Evolutionary conservation across 53 echinoderm and acorn worm species (phyloP), one percentile per base, ranked within the genome.

Genomic region (Hippasteria phrygiana): DNA sequence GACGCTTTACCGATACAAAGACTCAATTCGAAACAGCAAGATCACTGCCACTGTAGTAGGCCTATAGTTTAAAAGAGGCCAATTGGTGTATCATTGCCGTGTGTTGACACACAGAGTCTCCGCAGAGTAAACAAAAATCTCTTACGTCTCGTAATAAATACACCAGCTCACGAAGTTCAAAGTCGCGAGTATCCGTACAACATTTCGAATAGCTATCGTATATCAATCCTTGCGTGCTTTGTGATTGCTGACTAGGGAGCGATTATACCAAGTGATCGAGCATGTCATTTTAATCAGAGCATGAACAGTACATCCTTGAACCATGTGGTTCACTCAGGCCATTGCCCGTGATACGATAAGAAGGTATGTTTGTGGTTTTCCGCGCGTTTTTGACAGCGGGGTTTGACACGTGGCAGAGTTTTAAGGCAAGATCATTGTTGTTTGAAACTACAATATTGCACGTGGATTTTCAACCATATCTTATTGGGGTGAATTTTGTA

Each of bases 361-460:
- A 35, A 10, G 7, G 34, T 33, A 67, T 17, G 69, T 67, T 31
- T 67, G 69, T 35, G 69, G 69, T 67, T 67, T 67, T 67, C 37
- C 36, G 64, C 69, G 37, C 33, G 2, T 35, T 67, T 67, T 67
- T 33, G 33, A 67, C 14, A 12, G 37, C 13, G 37, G 11, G 37
- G 69, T 29, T 67, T 4, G 69, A 67, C 69, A 67, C 69, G 69
- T 67, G 69, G 8, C n/a, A n/a, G n/a, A n/a, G n/a, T n/a, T n/a
- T n/a, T n/a, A n/a, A n/a, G n/a, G n/a, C n/a, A n/a, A n/a, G n/a
- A n/a, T n/a, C n/a, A n/a, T n/a, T n/a, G n/a, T n/a, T n/a, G n/a
- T n/a, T n/a, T n/a, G n/a, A n/a, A n/a, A n/a, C n/a, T n/a, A n/a
- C n/a, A n/a, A n/a, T n/a, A n/a, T n/a, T n/a, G n/a, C n/a, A n/a